Evolutionary conservation across 2,888 invertebrate species (phyloP).

Genomic region (Sthenelais limicola): DNA sequence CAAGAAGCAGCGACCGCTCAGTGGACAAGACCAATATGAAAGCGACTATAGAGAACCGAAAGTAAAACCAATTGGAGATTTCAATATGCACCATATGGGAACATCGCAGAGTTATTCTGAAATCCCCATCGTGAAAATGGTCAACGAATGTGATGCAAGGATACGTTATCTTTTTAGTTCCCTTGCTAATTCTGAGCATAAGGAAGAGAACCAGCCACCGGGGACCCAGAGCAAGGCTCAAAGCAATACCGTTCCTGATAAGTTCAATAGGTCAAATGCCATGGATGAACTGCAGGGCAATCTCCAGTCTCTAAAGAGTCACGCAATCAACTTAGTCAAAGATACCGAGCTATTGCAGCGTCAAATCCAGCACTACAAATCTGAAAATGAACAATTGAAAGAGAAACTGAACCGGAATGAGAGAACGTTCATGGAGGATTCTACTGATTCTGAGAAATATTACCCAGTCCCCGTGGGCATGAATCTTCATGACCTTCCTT

Average conservation of each 20-base stretch:
- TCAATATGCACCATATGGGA: not conserved
- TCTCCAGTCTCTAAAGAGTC: conserved; percentile 63
- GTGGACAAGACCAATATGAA: not conserved
- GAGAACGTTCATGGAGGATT: not conserved
- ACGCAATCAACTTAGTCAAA: conserved; percentile 59
- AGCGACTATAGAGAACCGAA: too few species aligned
- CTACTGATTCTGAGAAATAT: conserved; percentile 21
- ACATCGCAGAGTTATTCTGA: too few species aligned
- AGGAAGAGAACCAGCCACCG: too few species aligned
- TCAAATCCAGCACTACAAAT: conserved; percentile 9
- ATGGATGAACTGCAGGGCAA: conserved; percentile 64
- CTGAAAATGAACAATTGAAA: conserved; percentile 34
- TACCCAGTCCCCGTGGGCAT: conserved; percentile 37
- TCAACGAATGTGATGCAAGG: conserved; percentile 63
- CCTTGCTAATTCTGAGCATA: too few species aligned
- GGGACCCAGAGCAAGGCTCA: too few species aligned
- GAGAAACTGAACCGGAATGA: conserved; percentile 18
- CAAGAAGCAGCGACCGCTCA: conserved; percentile 1
- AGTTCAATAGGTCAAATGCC: too few species aligned
- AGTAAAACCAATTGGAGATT: too few species aligned
- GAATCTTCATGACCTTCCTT: conserved; percentile 70
- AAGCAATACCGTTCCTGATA: too few species aligned
- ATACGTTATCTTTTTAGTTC: conserved; percentile 60
- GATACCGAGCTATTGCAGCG: conserved; percentile 48
- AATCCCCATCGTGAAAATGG: conserved; percentile 51